Evolutionary conservation across 1,140 invertebrate genomes (phyloP).

Genomic region (Trichonephila clavipes): DNA sequence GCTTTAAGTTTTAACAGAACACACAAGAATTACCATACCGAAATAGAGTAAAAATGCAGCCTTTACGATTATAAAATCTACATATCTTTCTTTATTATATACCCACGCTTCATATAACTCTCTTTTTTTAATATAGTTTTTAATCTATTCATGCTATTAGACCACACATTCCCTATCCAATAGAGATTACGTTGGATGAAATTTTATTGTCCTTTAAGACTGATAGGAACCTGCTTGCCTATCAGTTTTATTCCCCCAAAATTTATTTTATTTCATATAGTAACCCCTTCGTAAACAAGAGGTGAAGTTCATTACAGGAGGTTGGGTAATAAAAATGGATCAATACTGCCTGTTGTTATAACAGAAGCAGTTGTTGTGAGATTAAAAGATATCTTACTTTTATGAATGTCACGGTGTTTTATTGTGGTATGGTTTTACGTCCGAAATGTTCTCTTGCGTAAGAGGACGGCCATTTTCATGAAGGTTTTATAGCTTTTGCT

Average conservation of each 20-base stretch:
- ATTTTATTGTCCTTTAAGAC: not conserved
- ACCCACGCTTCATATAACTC: too few relatives aligned
- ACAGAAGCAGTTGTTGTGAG: conserved; percentile 30
- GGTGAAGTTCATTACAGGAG: conserved; percentile 18
- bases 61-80: too few relatives aligned
- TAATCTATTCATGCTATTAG: not conserved
- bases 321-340: not conserved
- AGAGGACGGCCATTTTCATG: not conserved
- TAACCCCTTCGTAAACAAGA: not conserved
- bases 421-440: conserved; percentile 33
- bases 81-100: too few relatives aligned
- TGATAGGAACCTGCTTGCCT: not conserved
- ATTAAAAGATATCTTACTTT: conserved; percentile 61
- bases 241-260: conserved; percentile 3
- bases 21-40: too few relatives aligned
- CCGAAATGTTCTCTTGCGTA: not conserved
- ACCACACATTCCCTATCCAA: not conserved
- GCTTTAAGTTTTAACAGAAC: too few relatives aligned
- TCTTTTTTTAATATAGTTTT: not conserved
- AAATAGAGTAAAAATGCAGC: too few relatives aligned
- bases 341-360: conserved; percentile 29
- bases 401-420: conserved; percentile 59
- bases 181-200: not conserved
- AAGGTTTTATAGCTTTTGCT: conserved; percentile 32
- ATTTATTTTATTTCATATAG: conserved; percentile 22